These are phyloP conservation scores for Mimumesa dahlbomi DNA, from an alignment of 2,888 invertebrate species.

Conservation along the genomic window DNA sequence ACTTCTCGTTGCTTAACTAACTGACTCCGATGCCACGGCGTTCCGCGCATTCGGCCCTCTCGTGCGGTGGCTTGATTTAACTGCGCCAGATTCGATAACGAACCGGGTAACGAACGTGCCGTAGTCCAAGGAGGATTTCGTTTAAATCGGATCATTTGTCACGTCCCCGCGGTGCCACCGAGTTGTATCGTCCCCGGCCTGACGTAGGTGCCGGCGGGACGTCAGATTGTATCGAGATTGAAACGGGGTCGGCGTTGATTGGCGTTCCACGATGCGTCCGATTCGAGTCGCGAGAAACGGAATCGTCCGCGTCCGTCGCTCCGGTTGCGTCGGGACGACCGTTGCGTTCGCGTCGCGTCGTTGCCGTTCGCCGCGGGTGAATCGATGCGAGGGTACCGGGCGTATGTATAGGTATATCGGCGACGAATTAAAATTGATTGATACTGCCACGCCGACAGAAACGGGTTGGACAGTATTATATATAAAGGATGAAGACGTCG, in stretches of 20 bases:
- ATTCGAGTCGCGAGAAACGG: conserved; percentile 32
- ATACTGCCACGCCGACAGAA: conserved; percentile 39
- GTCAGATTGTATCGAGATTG: conserved; percentile 64
- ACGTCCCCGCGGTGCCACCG: conserved; percentile 47
- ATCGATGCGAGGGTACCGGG: no score
- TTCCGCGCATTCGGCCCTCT: conserved; percentile 11
- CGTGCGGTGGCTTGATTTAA: conserved; percentile 51
- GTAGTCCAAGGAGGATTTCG: conserved; percentile 54
- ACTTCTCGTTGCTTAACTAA: conserved; percentile 43
- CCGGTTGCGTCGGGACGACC: conserved; percentile 32
- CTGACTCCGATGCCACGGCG: conserved; percentile 26
- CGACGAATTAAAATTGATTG: conserved; percentile 65
- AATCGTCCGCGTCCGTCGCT: conserved; percentile 16
- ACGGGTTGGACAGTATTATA: conserved; percentile 6
- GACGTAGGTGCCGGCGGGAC: conserved; percentile 53
- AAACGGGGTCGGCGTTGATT: conserved; percentile 65
- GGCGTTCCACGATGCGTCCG: conserved; percentile 58
- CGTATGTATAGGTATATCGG: conserved; percentile 41
- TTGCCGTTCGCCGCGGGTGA: no score
- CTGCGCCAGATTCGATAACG: conserved; percentile 53
- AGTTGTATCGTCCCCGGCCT: conserved; percentile 34
- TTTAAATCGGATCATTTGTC: conserved; percentile 70
- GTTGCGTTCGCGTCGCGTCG: no score
- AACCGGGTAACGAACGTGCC: conserved; percentile 57
- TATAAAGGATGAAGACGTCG: conserved; percentile 23